Conservation (phyloP, 92 coral and sea anemone species). For the Desmophyllum pertusum region DNA sequence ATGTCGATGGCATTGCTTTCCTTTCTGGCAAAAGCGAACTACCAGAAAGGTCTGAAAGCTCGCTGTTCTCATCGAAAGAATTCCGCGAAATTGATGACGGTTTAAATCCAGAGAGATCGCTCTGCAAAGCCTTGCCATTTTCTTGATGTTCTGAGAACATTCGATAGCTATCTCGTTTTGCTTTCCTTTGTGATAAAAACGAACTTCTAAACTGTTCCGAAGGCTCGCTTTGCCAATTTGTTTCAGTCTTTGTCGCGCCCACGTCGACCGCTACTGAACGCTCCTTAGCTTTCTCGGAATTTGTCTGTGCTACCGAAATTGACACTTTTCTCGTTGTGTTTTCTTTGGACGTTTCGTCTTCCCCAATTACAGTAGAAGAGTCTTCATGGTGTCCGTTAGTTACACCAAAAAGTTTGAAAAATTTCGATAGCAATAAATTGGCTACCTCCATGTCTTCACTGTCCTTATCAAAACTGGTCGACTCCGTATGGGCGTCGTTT, state of each 20-base stretch:
- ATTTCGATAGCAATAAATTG: background rate
- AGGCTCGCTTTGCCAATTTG: background rate
- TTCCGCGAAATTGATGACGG: background rate
- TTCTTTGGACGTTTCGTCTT: background rate
- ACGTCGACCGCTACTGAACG: background rate
- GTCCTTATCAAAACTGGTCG: background rate
- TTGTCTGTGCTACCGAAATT: background rate
- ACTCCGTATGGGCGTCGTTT: slow-evolving; percentile 15
- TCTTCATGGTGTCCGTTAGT: background rate
- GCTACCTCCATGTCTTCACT: slow-evolving; percentile 24
- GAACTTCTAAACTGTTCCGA: background rate
- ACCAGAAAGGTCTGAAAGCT: background rate
- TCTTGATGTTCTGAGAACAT: too few relatives aligned
- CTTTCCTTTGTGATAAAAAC: background rate
- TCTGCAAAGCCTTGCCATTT: too few relatives aligned
- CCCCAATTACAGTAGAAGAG: background rate
- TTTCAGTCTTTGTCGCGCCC: background rate
- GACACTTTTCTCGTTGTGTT: background rate
- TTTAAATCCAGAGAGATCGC: too few relatives aligned
- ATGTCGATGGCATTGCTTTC: background rate
- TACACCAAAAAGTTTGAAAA: background rate
- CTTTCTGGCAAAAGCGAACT: background rate
- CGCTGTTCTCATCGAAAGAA: background rate
- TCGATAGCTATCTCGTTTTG: background rate
- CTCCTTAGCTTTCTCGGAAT: background rate